Evolutionary conservation across 1,140 invertebrate species (phyloP).

Genomic region (Anthonomus grandis): DNA sequence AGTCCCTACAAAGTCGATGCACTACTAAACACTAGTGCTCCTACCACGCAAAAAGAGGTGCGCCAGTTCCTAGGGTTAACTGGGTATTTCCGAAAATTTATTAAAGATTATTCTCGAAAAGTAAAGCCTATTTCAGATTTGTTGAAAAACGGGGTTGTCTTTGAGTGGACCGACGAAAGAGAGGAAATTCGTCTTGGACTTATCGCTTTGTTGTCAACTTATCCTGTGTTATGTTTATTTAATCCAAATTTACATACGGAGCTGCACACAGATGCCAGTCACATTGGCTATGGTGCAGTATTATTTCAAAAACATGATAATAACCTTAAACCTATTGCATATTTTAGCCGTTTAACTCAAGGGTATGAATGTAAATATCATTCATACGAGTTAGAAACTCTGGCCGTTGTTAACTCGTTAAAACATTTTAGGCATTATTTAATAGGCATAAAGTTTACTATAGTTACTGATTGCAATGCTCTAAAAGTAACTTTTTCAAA

Average conservation of each 20-base stretch:
- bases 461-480: slow-evolving; percentile 42
- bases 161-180: slow-evolving; percentile 33
- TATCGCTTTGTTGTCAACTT: not conserved
- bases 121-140: slow-evolving; percentile 39
- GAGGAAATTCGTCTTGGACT: slow-evolving; percentile 35
- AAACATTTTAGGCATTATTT: slow-evolving; percentile 34
- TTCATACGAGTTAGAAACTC: slow-evolving; percentile 47
- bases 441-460: slow-evolving; percentile 36
- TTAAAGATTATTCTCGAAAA: slow-evolving; percentile 34
- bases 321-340: slow-evolving; percentile 30
- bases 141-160: slow-evolving; percentile 38
- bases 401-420: slow-evolving; percentile 42
- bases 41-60: slow-evolving; percentile 39
- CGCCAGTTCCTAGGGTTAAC: slow-evolving; percentile 37
- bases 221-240: slow-evolving; percentile 44
- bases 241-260: slow-evolving; percentile 27
- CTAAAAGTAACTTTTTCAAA: slow-evolving; percentile 42
- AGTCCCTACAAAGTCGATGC: slow-evolving; percentile 31
- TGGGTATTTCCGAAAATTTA: slow-evolving; percentile 41
- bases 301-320: slow-evolving; percentile 39
- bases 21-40: slow-evolving; percentile 21
- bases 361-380: slow-evolving; percentile 40
- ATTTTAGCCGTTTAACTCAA: slow-evolving; percentile 42
- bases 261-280: slow-evolving; percentile 45
- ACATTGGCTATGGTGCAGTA: slow-evolving; percentile 39